Percentiles rank a stretch among this genome's conserved stretches.
Conservation (phyloP, 2,113 vertebrate genomes). For the Cynopterus brachyotis region DNA sequence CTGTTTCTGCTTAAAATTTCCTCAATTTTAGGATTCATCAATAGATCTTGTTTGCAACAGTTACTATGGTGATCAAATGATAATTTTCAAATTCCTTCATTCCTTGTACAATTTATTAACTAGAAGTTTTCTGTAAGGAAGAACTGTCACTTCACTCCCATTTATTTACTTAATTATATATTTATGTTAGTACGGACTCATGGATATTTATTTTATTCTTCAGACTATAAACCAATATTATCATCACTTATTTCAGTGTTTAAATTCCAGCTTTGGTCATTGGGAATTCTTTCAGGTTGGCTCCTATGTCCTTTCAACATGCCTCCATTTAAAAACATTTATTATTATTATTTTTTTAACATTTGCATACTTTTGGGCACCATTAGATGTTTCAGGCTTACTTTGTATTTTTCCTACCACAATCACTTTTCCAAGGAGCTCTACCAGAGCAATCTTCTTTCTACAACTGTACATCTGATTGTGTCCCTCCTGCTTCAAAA, state of each 20-base stretch:
- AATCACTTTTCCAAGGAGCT: constrained; percentile 19
- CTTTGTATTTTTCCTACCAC: not conserved
- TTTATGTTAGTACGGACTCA: not conserved
- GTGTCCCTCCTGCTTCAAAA: not conserved
- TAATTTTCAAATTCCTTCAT: not conserved
- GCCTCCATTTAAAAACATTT: not conserved
- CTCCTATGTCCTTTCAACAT: not conserved
- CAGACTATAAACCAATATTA: not conserved
- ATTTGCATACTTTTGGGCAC: not conserved
- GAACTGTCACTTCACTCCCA: not conserved
- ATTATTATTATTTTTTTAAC: not conserved
- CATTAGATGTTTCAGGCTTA: not conserved
- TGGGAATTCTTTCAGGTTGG: not conserved
- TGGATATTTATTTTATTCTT: not conserved
- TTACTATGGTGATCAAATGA: not conserved
- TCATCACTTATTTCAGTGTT: not conserved
- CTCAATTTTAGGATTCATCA: not conserved
- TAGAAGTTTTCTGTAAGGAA: not conserved
- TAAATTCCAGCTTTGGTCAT: not conserved
- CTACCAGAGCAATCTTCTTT: not conserved
- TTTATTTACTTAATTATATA: not conserved
- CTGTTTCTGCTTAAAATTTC: not conserved
- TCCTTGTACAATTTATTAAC: not conserved
- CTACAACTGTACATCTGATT: not conserved
- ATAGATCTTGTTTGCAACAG: not conserved